These are phyloP conservation scores for Melitaea athalia DNA, from an alignment of 2,888 invertebrate species.

Conservation along the genomic window DNA sequence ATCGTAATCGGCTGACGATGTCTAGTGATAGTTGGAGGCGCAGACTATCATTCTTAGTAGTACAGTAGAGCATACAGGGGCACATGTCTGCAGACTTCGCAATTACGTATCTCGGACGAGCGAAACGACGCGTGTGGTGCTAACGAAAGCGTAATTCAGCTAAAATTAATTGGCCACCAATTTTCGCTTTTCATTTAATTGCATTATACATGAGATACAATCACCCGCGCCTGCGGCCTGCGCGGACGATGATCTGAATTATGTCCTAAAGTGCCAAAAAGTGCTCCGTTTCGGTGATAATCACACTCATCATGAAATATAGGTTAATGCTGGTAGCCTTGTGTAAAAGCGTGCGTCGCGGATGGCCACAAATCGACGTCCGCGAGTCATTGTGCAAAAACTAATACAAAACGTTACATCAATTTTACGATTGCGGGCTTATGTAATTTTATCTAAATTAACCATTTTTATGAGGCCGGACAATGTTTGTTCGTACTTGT, in stretches of 20 bases:
- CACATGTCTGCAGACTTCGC: slow-evolving; percentile 12
- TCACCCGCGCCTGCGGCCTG: not conserved
- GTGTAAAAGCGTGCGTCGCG: slow-evolving; percentile 6
- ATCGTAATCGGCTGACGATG: not conserved
- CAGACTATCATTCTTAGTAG: not conserved
- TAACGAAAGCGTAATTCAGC: slow-evolving; percentile 55
- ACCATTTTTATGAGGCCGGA: slow-evolving; percentile 19
- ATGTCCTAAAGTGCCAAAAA: not conserved
- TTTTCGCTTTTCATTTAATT: slow-evolving; percentile 43
- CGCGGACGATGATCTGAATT: slow-evolving; percentile 5
- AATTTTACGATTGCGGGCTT: slow-evolving; percentile 31
- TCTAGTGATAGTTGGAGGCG: not conserved
- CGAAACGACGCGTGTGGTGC: slow-evolving; percentile 48
- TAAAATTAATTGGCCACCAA: slow-evolving; percentile 46
- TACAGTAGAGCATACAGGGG: not conserved
- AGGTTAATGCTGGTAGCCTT: slow-evolving; percentile 19
- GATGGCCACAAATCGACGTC: slow-evolving; percentile 1
- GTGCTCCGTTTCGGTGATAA: not conserved
- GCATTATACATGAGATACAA: slow-evolving; percentile 46
- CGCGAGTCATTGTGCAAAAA: slow-evolving; percentile 29
- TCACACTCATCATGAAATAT: slow-evolving; percentile 13
- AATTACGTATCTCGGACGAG: slow-evolving; percentile 30
- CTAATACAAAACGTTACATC: slow-evolving; percentile 25
- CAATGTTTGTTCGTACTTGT: not conserved
- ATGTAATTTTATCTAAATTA: slow-evolving; percentile 22